Evolutionary conservation across 2,797 vertebrate species (phyloP), one percentile per base, ranked within the genome.

Genomic region (Enteromius unitaeniatus): DNA sequence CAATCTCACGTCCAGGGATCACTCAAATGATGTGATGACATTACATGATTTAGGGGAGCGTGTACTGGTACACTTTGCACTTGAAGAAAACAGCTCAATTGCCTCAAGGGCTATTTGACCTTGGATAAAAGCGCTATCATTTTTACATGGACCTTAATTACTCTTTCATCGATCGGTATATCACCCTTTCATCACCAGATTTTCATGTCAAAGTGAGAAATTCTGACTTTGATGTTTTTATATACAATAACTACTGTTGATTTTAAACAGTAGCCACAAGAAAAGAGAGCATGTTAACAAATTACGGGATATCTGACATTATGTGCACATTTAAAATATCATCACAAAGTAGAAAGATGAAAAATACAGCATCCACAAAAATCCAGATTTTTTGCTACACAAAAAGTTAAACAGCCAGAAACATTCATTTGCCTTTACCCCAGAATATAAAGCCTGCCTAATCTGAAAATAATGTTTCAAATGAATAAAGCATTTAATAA

Each of bases 31-130:
- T 73, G 81, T 60, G 74, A 78, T 82, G 88, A 84, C 86, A 88
- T 85, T 86, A 84, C 77, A 76, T 82, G 84, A 86, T 84, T 78
- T 78, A 78, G 82, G 81, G 64, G 83, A 72, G 73, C 51, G 40
- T 75, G 86, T 65, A 80, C 83, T 72, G 51, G 72, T 65, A 83
- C 75, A 75, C 78, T 64, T 60, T 62, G 85, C 85, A 82, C 76
- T 77, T 79, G 78, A 26, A 45, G 69, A 88, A 85, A 87, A 87
- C 82, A 65, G 83, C 58, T 73, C 67, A 60, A 76, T 88, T 70
- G 64, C 85, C 80, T 87, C 81, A 86, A 90, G 85, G 87, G 84
- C 83, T 79, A 17, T 85, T 78, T 88, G 88, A 86, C 89, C 88
- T 89, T 89, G 85, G 75, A 72, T 76, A 73, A 82, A 83, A 77